Base-by-base conservation (phyloP, 2,113 vertebrate genomes). In the Chlorodrepanis virens region DNA sequence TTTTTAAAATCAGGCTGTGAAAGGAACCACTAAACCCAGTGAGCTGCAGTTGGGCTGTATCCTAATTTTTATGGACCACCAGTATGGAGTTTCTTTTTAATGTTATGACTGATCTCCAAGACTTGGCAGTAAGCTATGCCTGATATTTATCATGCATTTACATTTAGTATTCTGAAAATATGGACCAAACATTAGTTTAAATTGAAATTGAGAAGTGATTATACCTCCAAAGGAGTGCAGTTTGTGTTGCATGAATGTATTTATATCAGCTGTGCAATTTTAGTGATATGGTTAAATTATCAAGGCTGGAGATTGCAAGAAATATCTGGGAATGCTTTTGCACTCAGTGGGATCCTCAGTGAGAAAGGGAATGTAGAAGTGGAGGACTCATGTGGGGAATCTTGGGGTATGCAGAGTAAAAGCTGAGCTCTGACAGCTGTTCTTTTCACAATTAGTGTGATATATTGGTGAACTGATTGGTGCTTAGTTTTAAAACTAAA, bases 161-260 rank as follows among this genome's bases (percentile, higher is more conserved):
- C 6, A 8, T 83, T 72, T 65, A 49, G 31, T 54, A 39, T 10
- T 96, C 68, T 74, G 40, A 76, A 92, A 83, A 69, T 69, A 59
- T 0, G 0, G 44, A 9, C 61, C 9, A 44, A 72, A 57, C 0
- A 0, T 49, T 50, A 37, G 39, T 69, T 90, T 80, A 63, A 63
- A 28, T 60, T 80, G 14, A 76, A 85, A 79, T 40, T 28, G 53
- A 52, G 54, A 78, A 21, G 15, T 35, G 16, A 37, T 71, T 83
- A 4, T 28, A 44, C 19, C 37, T 65, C 40, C 37, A 69, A 12
- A 90, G 6, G 18, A 45, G 22, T 57, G 86, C 61, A 25, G 9
- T 80, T 86, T 53, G 37, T 25, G 6, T 60, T 92, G 25, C 31
- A 17, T 57, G 20, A 81, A 61, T 61, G 53, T 13, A 12, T 24